These are phyloP conservation scores for Drosophila subpulchrella DNA, from an alignment of 1,140 invertebrate genomes.

Conservation along the genomic window DNA sequence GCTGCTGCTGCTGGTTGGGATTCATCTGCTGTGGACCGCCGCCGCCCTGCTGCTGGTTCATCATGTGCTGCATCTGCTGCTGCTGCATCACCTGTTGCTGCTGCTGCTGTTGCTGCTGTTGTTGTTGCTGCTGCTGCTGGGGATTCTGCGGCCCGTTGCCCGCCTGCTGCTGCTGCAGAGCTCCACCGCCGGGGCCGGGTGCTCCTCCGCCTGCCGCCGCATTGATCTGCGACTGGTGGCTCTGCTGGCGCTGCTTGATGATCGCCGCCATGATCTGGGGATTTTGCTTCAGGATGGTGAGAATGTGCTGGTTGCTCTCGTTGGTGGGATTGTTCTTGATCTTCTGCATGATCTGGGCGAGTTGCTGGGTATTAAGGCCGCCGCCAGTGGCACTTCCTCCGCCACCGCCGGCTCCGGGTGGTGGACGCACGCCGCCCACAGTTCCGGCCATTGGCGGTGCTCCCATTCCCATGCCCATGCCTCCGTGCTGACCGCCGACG, in stretches of 20 bases:
- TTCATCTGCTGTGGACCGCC: conserved; percentile 85
- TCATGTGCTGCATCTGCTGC: conserved; percentile 85
- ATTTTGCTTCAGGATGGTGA: conserved; percentile 96
- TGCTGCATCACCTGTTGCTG: conserved; percentile 85
- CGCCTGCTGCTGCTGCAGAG: conserved; percentile 85
- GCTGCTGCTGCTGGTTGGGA: conserved; percentile 70
- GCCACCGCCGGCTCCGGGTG: conserved; percentile 84
- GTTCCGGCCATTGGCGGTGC: conserved; percentile 47
- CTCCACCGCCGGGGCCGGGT: conserved; percentile 70
- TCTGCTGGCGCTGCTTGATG: conserved; percentile 94
- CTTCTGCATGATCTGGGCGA: conserved; percentile 95
- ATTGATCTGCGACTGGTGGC: conserved; percentile 87
- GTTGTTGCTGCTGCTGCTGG: conserved; percentile 85
- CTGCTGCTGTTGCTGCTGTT: conserved; percentile 85
- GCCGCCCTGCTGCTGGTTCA: conserved; percentile 85
- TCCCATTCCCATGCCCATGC: conserved; percentile 70
- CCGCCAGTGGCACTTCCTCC: conserved; percentile 73
- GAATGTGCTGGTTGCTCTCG: conserved; percentile 96
- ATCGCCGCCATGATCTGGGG: conserved; percentile 98
- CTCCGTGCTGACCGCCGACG: conserved; percentile 60
- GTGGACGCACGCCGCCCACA: conserved; percentile 59
- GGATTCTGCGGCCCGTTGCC: conserved; percentile 83
- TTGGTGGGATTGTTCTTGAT: conserved; percentile 92
- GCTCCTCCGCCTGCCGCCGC: conserved; percentile 67
- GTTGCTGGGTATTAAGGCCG: conserved; percentile 91